Evolutionary conservation across 37 sponge, comb jelly and placozoan genomes (phyloP).

Genomic region (Beroe ovata): DNA sequence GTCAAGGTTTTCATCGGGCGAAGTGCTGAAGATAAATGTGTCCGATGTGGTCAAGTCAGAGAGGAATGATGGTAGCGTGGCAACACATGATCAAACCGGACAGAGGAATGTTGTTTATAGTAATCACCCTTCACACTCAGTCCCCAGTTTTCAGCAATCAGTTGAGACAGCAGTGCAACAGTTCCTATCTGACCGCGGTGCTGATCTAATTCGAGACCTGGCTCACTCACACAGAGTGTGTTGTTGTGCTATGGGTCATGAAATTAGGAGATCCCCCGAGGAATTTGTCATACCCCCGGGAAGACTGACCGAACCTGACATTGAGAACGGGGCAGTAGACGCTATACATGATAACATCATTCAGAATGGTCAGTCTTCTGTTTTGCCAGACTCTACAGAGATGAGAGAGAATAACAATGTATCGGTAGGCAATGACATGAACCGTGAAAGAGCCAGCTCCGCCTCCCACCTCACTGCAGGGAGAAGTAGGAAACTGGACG

Average conservation of each 20-base stretch:
- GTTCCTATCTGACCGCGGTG: not conserved
- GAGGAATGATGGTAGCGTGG: no score
- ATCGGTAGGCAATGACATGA: not conserved
- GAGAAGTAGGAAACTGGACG: not conserved
- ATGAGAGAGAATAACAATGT: not conserved
- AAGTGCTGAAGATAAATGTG: not conserved
- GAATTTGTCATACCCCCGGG: not conserved
- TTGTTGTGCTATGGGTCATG: constrained; percentile 2
- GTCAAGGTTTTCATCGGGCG: not conserved
- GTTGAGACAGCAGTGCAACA: not conserved
- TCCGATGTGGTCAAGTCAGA: no score
- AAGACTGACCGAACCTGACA: not conserved
- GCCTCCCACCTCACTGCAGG: not conserved
- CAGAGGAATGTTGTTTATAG: no score
- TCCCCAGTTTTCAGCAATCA: not conserved
- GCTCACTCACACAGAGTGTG: not conserved
- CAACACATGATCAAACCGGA: no score
- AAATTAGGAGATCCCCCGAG: not conserved
- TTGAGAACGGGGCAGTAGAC: not conserved
- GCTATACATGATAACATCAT: not conserved
- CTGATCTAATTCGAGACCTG: not conserved
- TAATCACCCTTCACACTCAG: no score
- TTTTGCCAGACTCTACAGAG: not conserved
- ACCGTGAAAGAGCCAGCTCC: not conserved
- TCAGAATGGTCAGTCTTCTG: not conserved